phyloP scores from a whole-genome alignment of 2,888 invertebrate genomes.

The Eugnorisma glareosa region DNA sequence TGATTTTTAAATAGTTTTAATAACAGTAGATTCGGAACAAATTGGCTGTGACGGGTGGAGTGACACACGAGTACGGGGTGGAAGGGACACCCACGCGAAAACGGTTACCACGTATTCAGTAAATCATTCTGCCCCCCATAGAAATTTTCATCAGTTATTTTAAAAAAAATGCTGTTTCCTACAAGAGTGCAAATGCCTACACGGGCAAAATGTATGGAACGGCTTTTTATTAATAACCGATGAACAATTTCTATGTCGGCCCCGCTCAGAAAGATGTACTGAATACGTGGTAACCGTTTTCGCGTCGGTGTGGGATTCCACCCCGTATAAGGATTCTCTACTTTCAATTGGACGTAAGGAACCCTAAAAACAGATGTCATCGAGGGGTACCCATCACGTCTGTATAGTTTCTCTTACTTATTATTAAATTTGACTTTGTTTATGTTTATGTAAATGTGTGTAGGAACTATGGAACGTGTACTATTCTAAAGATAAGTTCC shows the following conservation, averaged over 20 bases:
- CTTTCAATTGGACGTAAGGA: neutral
- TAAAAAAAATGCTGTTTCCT: too few relatives aligned
- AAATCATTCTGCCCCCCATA: too few relatives aligned
- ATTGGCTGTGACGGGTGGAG: neutral
- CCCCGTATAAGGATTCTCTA: neutral
- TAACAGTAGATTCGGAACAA: neutral
- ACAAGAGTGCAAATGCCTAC: too few relatives aligned
- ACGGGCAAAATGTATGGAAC: too few relatives aligned
- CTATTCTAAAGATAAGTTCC: slow-evolving; percentile 23
- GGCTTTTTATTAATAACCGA: too few relatives aligned
- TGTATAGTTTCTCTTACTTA: neutral
- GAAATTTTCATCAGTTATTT: too few relatives aligned
- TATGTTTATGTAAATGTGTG: slow-evolving; percentile 41
- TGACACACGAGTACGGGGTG: neutral
- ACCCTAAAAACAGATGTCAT: neutral
- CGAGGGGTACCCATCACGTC: neutral
- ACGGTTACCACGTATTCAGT: too few relatives aligned
- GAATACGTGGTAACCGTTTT: too few relatives aligned
- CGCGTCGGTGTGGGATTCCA: too few relatives aligned
- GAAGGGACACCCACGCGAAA: too few relatives aligned
- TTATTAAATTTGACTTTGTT: slow-evolving; percentile 1
- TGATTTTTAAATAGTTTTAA: neutral
- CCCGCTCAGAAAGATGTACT: too few relatives aligned
- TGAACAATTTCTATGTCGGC: too few relatives aligned
- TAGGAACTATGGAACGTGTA: slow-evolving; percentile 23